These are phyloP conservation scores for Platycercus adscitus DNA, from an alignment of 2,113 vertebrate species.

Conservation along the genomic window DNA sequence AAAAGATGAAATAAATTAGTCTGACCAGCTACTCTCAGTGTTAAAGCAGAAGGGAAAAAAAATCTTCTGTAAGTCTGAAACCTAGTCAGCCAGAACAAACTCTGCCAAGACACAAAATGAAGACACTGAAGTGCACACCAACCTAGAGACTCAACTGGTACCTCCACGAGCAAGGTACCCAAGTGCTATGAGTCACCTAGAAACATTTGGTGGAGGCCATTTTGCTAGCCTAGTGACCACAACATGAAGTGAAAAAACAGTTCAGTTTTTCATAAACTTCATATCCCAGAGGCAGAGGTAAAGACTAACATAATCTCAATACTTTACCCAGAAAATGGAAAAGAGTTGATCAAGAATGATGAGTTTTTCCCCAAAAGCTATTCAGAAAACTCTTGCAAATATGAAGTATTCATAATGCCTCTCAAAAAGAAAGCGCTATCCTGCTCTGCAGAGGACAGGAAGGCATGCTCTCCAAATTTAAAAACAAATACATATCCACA, in stretches of 20 bases:
- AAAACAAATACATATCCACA: background rate
- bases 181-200: background rate
- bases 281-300: background rate
- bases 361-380: background rate
- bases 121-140: background rate
- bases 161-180: background rate
- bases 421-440: background rate
- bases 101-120: background rate
- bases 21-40: background rate
- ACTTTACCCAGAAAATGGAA: background rate
- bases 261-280: background rate
- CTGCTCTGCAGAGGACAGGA: background rate
- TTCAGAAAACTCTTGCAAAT: background rate
- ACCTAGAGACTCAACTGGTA: background rate
- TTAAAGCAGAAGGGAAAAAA: background rate
- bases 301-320: background rate
- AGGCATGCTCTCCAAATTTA: background rate
- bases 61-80: background rate
- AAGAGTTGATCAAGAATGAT: fast-evolving
- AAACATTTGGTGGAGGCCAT: background rate
- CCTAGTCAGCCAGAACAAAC: background rate
- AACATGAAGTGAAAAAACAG: background rate
- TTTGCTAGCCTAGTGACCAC: background rate
- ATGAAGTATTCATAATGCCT: background rate
- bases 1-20: background rate